These are phyloP conservation scores for Elymnias hypermnestra DNA, from an alignment of 1,140 invertebrate species.

Conservation along the genomic window DNA sequence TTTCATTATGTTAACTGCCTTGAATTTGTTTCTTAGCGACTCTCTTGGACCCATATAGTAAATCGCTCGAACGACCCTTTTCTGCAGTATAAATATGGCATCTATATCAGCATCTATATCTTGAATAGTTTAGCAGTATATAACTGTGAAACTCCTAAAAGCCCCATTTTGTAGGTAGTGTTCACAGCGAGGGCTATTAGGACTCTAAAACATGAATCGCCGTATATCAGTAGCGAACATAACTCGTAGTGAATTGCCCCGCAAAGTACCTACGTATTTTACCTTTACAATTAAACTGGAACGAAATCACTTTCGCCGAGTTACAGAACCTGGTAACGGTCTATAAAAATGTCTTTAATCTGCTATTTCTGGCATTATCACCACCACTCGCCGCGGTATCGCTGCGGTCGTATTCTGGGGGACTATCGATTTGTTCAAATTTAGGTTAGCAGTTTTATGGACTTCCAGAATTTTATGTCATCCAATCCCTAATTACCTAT, in stretches of 20 bases:
- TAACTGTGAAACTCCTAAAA: neutral
- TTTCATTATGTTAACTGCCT: too few species aligned
- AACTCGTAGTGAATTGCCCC: slow-evolving; percentile 9
- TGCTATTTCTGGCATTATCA: slow-evolving; percentile 34
- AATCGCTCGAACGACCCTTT: too few species aligned
- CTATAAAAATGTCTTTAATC: slow-evolving; percentile 42
- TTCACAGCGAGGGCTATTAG: neutral
- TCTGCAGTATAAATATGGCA: too few species aligned
- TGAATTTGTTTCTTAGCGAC: too few species aligned
- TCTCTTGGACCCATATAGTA: too few species aligned
- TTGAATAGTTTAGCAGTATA: too few species aligned
- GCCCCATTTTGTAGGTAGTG: neutral
- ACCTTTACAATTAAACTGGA: slow-evolving; percentile 25
- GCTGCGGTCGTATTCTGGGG: slow-evolving; percentile 6
- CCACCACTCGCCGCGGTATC: slow-evolving; percentile 21
- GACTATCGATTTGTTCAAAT: slow-evolving; percentile 5
- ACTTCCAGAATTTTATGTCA: too few species aligned
- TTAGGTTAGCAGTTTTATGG: neutral
- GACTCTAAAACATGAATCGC: slow-evolving; percentile 11
- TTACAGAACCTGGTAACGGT: slow-evolving; percentile 32
- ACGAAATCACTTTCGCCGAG: slow-evolving; percentile 27
- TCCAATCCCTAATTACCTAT: too few species aligned
- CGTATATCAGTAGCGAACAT: slow-evolving; percentile 17
- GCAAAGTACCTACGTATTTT: slow-evolving; percentile 19
- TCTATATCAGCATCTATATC: too few species aligned